Evolutionary conservation across 2,888 invertebrate genomes (phyloP).

Genomic region (Meteorus cinctellus): DNA sequence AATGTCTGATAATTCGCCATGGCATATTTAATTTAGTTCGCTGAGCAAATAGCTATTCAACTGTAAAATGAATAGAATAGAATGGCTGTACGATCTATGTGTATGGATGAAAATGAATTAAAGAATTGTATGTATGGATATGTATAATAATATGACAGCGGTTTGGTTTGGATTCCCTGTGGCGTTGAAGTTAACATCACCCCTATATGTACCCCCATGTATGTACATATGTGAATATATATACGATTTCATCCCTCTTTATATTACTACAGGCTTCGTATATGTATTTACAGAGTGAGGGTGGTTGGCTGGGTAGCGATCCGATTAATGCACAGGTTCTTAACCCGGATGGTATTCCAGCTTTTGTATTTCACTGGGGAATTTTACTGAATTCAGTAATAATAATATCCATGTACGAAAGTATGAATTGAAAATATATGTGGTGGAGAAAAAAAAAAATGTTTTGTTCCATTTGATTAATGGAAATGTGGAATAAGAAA

Average conservation of each 20-base stretch:
- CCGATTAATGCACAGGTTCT: conserved; percentile 16
- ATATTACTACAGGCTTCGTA: neutral
- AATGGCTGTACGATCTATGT: neutral
- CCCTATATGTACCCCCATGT: neutral
- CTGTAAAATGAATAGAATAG: conserved; percentile 4
- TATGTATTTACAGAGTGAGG: neutral
- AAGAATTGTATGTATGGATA: neutral
- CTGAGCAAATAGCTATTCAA: conserved; percentile 31
- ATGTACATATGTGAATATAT: neutral
- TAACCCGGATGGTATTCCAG: conserved; percentile 17
- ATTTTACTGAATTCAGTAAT: neutral
- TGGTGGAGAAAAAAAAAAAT: too few species aligned
- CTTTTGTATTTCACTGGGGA: conserved; percentile 15
- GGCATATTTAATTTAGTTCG: conserved; percentile 25
- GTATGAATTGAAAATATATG: neutral
- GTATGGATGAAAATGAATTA: conserved; percentile 13
- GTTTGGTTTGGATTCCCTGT: neutral
- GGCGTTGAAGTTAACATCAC: neutral
- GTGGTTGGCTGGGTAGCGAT: conserved; percentile 10
- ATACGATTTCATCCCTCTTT: conserved; percentile 6
- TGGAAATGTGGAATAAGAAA: too few species aligned
- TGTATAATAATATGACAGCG: conserved; percentile 2
- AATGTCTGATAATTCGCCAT: conserved; percentile 1
- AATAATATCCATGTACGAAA: neutral
- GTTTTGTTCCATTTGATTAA: too few species aligned